Conservation (phyloP, 1,140 invertebrate genomes). For the Pseudachorutes palmiensis region DNA sequence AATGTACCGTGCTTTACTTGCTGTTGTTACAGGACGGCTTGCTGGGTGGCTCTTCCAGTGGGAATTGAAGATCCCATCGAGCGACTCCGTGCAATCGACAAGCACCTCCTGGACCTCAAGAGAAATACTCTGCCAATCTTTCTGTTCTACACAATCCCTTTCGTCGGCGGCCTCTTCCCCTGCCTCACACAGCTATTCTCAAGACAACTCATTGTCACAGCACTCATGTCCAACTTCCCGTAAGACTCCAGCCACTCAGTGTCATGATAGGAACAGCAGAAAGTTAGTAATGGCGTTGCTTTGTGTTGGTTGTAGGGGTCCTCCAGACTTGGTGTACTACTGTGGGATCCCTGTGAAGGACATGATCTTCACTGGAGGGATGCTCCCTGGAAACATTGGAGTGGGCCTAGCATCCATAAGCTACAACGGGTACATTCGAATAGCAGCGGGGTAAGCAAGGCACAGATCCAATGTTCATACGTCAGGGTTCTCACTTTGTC, state of each 20-base stretch:
- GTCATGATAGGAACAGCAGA: too few species aligned
- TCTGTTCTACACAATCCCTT: background rate
- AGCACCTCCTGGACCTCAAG: background rate
- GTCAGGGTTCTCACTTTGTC: too few species aligned
- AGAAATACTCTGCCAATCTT: background rate
- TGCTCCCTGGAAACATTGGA: conserved; percentile 11
- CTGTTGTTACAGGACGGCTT: background rate
- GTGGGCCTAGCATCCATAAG: background rate
- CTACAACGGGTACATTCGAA: conserved; percentile 9
- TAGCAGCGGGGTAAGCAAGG: conserved; percentile 8
- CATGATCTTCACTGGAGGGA: conserved; percentile 12
- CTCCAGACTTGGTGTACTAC: background rate
- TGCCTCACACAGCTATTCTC: background rate
- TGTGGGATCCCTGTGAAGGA: conserved; percentile 1
- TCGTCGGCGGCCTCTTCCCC: conserved; percentile 18
- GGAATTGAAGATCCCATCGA: conserved; percentile 13
- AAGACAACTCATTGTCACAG: background rate
- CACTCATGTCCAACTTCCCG: conserved; percentile 15
- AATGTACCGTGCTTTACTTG: background rate
- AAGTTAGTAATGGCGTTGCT: too few species aligned
- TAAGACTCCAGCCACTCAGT: background rate
- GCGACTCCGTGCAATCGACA: conserved; percentile 9
- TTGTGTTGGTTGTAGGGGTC: conserved; percentile 3
- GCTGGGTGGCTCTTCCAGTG: conserved; percentile 13
- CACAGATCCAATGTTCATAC: too few species aligned